phyloP scores from a whole-genome alignment of 2,113 vertebrate genomes.

The Thamnophis sirtalis region DNA sequence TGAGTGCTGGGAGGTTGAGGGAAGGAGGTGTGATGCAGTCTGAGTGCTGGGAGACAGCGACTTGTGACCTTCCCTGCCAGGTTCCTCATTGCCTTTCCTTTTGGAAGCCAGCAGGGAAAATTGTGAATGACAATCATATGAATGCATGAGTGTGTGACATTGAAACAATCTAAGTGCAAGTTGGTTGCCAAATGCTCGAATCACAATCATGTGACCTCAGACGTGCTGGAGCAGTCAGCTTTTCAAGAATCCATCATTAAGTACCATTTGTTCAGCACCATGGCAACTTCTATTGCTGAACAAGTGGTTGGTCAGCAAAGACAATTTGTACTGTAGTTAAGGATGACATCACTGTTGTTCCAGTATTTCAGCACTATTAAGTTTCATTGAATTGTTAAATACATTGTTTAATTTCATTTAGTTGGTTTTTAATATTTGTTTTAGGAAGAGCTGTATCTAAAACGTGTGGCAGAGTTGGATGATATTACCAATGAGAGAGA shows the following conservation, averaged over 20 bases:
- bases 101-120: neutral
- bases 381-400: neutral
- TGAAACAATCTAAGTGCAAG: neutral
- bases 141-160: neutral
- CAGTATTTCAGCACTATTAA: neutral
- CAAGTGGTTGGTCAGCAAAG: neutral
- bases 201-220: neutral
- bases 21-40: neutral
- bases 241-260: neutral
- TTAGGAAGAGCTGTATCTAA: slow-evolving; percentile 92
- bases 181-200: neutral
- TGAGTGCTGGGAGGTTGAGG: neutral
- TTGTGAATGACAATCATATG: neutral
- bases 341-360: neutral
- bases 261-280: neutral
- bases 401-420: neutral
- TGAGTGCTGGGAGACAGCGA: neutral
- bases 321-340: neutral
- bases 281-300: neutral
- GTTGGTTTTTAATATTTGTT: slow-evolving; percentile 20
- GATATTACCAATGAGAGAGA: slow-evolving; percentile 86
- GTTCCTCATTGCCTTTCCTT: neutral
- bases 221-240: neutral
- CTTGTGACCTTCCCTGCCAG: neutral
- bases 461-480: slow-evolving; percentile 87